Evolutionary conservation across 2,888 invertebrate species (phyloP).

Genomic region (Thereva nobilitata): DNA sequence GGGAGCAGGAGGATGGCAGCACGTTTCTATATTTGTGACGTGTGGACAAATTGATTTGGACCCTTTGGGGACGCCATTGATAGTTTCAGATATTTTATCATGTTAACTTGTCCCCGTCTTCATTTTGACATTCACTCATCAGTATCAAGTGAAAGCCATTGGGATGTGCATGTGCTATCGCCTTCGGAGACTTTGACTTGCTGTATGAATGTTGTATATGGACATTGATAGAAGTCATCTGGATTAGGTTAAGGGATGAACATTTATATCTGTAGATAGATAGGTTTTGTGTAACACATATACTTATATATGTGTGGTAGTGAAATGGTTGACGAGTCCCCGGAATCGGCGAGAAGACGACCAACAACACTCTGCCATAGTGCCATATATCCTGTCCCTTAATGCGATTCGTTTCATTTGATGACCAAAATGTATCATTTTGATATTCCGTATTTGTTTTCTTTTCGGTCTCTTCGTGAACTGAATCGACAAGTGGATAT

Average conservation of each 20-base stretch:
- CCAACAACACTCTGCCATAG: neutral
- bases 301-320: neutral
- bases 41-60: constrained; percentile 44
- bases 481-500: constrained; percentile 44
- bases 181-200: constrained; percentile 5
- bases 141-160: constrained; percentile 18
- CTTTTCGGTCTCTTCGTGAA: constrained; percentile 41
- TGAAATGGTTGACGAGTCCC: constrained; percentile 4
- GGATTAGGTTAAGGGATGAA: constrained; percentile 2
- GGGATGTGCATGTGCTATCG: constrained; percentile 4
- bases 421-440: constrained; percentile 45
- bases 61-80: constrained; percentile 42
- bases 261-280: no score
- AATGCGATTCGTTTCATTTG: constrained; percentile 43
- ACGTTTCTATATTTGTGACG: constrained; percentile 39
- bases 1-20: neutral
- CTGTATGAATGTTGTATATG: neutral
- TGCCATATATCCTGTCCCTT: constrained; percentile 27
- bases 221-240: constrained; percentile 27
- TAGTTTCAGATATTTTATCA: constrained; percentile 42
- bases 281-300: neutral
- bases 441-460: constrained; percentile 45
- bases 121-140: constrained; percentile 25
- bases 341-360: neutral
- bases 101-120: constrained; percentile 26